Base-by-base conservation (phyloP, 1,140 invertebrate genomes). In the Drosophila fuyamai region DNA sequence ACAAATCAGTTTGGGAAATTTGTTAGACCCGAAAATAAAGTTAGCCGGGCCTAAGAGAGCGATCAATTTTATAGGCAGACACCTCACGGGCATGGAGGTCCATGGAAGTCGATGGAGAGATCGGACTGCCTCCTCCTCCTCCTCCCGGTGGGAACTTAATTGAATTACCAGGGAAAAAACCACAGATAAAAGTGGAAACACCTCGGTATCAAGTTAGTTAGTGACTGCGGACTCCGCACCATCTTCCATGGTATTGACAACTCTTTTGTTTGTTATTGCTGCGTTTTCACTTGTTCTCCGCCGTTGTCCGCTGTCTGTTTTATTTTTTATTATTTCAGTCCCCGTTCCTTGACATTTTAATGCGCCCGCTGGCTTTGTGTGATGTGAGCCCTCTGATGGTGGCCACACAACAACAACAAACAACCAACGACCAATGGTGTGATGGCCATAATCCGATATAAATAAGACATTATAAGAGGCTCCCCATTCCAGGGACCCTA, bases 391-490 rank as follows among this genome's bases (percentile, higher is more conserved):
- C 66, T 56, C 70, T 80, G 48, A 66, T 71, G 81, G 51, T 81
- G 81, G 78, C 72, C 81, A 84, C 80, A 83, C 81, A 66, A 27
- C 55, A 46, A 18, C 32, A 46, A 62, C 58, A 51, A 51, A 46
- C 62, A 43, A 74, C 9, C 3, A 8, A 36, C 36, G 12, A 53
- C 82, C 82, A 83, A 85, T 86, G 77, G 82, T 85, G 82, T 86
- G 82, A 85, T 85, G 80, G 74, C 78, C 68, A 85, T 85, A 85
- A 85, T 85, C 82, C 82, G 82, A 86, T 86, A 85, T 85, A 85
- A 85, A 85, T 85, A 85, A 85, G 82, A 85, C 82, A 85, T 85
- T 85, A 85, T 85, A 85, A 83, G 82, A 76, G 77, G 62, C 61
- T 54, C 54, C 60, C 48, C 62, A 10, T 16, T 8, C n/a, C 14